phyloP scores from a whole-genome alignment of 2,113 vertebrate species.

The Salvator merianae region DNA sequence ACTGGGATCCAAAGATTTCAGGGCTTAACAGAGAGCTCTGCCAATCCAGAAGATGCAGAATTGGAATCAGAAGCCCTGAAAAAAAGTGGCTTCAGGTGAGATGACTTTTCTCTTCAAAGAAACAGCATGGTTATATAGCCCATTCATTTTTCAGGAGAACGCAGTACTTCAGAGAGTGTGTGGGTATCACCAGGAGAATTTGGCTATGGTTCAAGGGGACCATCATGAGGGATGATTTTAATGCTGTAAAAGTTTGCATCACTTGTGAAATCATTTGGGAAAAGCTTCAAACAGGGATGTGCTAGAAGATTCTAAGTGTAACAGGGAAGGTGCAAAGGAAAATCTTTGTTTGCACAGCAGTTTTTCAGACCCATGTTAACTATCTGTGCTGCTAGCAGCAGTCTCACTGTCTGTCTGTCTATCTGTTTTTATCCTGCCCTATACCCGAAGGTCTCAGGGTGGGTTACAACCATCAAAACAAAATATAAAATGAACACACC shows the following conservation, averaged over 20 bases:
- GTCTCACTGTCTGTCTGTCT: too few species aligned
- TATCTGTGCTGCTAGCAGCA: too few species aligned
- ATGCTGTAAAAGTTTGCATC: neutral
- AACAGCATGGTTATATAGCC: neutral
- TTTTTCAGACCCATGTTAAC: too few species aligned
- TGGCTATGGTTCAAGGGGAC: neutral
- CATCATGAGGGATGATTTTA: neutral
- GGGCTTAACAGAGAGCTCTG: neutral
- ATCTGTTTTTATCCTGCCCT: too few species aligned
- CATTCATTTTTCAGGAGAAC: neutral
- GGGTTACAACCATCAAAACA: too few species aligned
- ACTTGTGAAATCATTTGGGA: neutral
- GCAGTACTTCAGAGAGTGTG: too few species aligned
- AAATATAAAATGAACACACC: too few species aligned
- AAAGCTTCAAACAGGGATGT: neutral
- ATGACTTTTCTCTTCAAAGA: neutral
- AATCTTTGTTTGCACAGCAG: too few species aligned
- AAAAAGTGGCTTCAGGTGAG: constrained; percentile 69
- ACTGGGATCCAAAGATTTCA: constrained; percentile 51
- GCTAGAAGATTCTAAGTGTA: neutral
- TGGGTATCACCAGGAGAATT: neutral
- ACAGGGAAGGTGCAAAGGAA: neutral
- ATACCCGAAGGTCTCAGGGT: too few species aligned
- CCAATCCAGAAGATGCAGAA: neutral
- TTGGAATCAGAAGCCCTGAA: neutral